Evolutionary conservation across 2,113 vertebrate genomes (phyloP).

Genomic region (Ammodytes dubius): DNA sequence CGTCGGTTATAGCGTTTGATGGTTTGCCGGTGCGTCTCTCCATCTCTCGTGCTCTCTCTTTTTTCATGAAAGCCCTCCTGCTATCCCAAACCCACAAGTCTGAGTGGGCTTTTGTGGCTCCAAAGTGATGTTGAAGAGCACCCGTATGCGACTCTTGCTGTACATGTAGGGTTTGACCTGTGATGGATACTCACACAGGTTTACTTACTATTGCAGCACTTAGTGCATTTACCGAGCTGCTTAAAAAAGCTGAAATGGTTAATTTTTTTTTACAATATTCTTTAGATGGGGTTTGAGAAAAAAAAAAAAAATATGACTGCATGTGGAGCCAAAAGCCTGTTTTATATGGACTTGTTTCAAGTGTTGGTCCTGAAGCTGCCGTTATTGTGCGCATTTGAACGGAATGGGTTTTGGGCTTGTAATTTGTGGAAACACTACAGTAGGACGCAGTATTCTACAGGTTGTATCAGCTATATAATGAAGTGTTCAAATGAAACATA

Average conservation of each 20-base stretch:
- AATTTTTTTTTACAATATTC: constrained; percentile 69
- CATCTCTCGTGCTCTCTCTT: constrained; percentile 65
- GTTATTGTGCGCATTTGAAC: constrained; percentile 18
- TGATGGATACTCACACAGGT: constrained; percentile 49
- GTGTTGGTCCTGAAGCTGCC: constrained; percentile 51
- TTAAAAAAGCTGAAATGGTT: constrained; percentile 71
- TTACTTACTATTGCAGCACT: constrained; percentile 65
- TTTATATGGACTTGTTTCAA: constrained; percentile 48
- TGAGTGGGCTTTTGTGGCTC: constrained; percentile 80
- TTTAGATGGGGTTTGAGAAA: constrained; percentile 57
- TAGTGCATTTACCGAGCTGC: constrained; percentile 48
- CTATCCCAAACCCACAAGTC: constrained; percentile 76
- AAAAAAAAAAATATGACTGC: constrained; percentile 3
- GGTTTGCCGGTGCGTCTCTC: constrained; percentile 66
- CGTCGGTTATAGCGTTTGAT: constrained; percentile 65
- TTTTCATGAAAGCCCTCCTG: constrained; percentile 74
- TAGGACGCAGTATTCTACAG: background rate
- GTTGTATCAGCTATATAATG: constrained; percentile 26
- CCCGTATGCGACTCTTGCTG: constrained; percentile 68
- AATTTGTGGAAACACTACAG: background rate
- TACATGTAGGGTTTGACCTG: constrained; percentile 76
- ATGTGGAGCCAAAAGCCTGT: background rate
- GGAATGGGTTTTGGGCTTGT: constrained; percentile 26
- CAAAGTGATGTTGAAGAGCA: constrained; percentile 85
- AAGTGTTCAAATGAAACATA: background rate